Evolutionary conservation across 2,888 invertebrate genomes (phyloP), one percentile per base, ranked within the genome.

Genomic region (Hemithea aestivaria): DNA sequence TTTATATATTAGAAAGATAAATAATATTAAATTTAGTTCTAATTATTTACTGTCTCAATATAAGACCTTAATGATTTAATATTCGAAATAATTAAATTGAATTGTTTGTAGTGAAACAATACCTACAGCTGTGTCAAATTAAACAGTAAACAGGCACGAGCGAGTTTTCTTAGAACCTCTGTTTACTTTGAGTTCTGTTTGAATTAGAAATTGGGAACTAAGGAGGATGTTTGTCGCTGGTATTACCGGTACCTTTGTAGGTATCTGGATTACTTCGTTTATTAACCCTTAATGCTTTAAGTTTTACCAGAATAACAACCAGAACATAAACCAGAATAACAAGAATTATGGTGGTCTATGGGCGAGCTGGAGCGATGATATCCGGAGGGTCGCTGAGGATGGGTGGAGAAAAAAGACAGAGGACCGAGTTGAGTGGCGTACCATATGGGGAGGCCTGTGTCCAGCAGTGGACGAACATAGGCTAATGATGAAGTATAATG

Each of bases 191-290:
- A 20, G 32, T 28, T 45, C 36, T 43, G 40, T 53, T 48, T 50
- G 50, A 26, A 40, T 46, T 42, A 39, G 43, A 45, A 47, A 47
- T 51, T 47, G 48, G 35, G 46, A 21, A 29, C 36, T 30, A 33
- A 50, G 29, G 39, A 37, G 36, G 36, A 10, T 34, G 20, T 53
- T 51, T 45, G 40, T 21, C 20, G 7, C 10, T 9, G 27, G 37
- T 29, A 33, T 53, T 50, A 50, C 49, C 46, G 40, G 42, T 10
- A 16, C 3, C 3, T 16, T 16, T 16, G n/a, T 27, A 29, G 8
- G 28, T 27, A 11, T 49, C 37, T 11, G 36, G 36, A 31, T 39
- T 37, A 43, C 40, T 40, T 40, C 12, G 29, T 37, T 45, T 48
- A 35, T 42, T 27, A 25, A 34, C 36, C 35, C 26, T 35, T 39